These are phyloP conservation scores for Drosophila lacicola DNA, from an alignment of 2,888 invertebrate genomes.

Conservation along the genomic window DNA sequence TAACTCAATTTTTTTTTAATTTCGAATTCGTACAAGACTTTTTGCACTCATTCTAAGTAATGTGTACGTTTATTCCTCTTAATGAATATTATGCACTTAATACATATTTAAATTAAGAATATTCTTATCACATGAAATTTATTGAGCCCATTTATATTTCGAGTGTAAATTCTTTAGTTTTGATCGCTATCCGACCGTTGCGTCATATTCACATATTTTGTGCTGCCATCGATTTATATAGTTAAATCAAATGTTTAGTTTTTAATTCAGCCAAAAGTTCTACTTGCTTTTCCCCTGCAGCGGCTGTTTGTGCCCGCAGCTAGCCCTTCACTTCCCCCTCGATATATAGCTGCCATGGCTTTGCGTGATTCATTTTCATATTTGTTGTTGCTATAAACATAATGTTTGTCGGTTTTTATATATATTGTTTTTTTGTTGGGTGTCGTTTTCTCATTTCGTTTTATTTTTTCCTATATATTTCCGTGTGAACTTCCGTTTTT, in stretches of 20 bases:
- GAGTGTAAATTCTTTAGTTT: not conserved
- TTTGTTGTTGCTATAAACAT: constrained; percentile 55
- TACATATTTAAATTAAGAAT: not conserved
- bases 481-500: constrained; percentile 83
- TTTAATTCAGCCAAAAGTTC: constrained; percentile 24
- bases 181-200: constrained; percentile 4
- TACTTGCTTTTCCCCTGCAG: constrained; percentile 21
- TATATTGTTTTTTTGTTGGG: constrained; percentile 51
- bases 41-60: too few species aligned
- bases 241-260: constrained; percentile 21
- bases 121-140: not conserved
- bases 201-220: constrained; percentile 8
- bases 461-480: constrained; percentile 72
- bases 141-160: too few species aligned
- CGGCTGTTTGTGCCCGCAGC: not conserved
- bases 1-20: too few species aligned
- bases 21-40: too few species aligned
- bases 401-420: constrained; percentile 53
- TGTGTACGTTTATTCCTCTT: too few species aligned
- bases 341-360: constrained; percentile 10
- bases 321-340: too few species aligned
- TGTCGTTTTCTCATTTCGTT: constrained; percentile 52
- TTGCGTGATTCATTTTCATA: constrained; percentile 72
- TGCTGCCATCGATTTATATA: constrained; percentile 19
- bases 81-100: too few species aligned